Evolutionary conservation across 2,888 invertebrate species (phyloP), one percentile per base, ranked within the genome.

Genomic region (Athrips mouffetella): DNA sequence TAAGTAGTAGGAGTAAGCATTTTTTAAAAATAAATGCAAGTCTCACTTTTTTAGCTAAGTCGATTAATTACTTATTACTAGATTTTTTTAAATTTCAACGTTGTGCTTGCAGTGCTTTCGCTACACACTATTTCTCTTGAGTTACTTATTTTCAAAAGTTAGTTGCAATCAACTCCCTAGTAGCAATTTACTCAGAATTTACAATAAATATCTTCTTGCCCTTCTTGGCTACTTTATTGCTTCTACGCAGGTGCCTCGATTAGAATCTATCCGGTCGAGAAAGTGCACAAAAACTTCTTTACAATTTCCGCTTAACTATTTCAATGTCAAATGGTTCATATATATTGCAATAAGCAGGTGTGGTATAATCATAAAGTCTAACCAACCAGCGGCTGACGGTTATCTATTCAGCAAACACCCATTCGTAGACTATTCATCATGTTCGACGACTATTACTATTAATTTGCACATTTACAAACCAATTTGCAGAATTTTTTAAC

Each of bases 401-500:
- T 70, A 77, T 76, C 73, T 68, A 59, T 62, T 63, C 69, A 64
- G 65, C 71, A 72, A 75, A 73, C 70, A 67, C 66, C n/a, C 62
- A 62, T 68, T 68, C 60, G 58, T 67, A 65, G 65, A 52, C 60
- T 63, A 70, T 79, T 69, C 58, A 65, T 80, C 77, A 80, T 72
- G 71, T 75, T 80, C 67, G 74, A 74, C 67, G 60, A 67, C 66
- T 65, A 67, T 72, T 71, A 64, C 68, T 67, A 76, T 74, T 79
- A 79, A 82, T 82, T 79, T 73, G 71, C 76, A 69, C 76, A 59
- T 75, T 74, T 61, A 66, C 63, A 65, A 66, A 69, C 68, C 73
- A 81, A 82, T 82, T 82, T 78, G 70, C 53, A 60, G 63, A 60
- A 68, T 77, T 76, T 78, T 80, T 76, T 66, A 69, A 63, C 73